These are phyloP conservation scores for Lutraria lutraria DNA, from an alignment of 2,888 invertebrate genomes.

Conservation along the genomic window DNA sequence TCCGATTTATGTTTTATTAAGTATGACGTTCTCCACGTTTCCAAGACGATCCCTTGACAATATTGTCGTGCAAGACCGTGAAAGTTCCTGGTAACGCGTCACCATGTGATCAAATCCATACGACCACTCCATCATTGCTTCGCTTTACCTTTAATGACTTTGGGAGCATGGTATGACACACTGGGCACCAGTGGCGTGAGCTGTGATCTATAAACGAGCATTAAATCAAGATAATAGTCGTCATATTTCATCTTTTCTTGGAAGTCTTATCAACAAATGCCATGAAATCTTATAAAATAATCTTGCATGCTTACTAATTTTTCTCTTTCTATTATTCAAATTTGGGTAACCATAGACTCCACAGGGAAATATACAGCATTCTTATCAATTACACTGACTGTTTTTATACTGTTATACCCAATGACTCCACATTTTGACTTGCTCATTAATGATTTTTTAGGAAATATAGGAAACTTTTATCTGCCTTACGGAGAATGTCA, in stretches of 20 bases:
- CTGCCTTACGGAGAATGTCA: not conserved
- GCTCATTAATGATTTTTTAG: constrained; percentile 4
- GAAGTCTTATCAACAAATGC: constrained; percentile 38
- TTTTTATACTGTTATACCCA: not conserved
- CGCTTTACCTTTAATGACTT: constrained; percentile 33
- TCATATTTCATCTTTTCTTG: constrained; percentile 48
- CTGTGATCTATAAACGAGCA: constrained; percentile 47
- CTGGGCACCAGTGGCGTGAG: constrained; percentile 15
- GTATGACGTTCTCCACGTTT: constrained; percentile 33
- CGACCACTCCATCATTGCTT: constrained; percentile 24
- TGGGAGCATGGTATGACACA: not conserved
- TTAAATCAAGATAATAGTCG: constrained; percentile 38
- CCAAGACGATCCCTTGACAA: not conserved
- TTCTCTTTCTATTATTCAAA: constrained; percentile 34
- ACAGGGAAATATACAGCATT: constrained; percentile 6
- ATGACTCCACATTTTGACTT: not conserved
- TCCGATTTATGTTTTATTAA: constrained; percentile 25
- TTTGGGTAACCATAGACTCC: constrained; percentile 15
- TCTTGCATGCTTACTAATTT: constrained; percentile 30
- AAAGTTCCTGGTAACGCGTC: constrained; percentile 16
- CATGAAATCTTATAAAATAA: constrained; percentile 38
- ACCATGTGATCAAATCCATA: not conserved
- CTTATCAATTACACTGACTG: not conserved
- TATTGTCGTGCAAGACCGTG: not conserved
- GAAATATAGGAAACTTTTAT: not conserved